Base-by-base conservation (phyloP, 2,113 vertebrate genomes). In the Tylochromis polylepis region DNA sequence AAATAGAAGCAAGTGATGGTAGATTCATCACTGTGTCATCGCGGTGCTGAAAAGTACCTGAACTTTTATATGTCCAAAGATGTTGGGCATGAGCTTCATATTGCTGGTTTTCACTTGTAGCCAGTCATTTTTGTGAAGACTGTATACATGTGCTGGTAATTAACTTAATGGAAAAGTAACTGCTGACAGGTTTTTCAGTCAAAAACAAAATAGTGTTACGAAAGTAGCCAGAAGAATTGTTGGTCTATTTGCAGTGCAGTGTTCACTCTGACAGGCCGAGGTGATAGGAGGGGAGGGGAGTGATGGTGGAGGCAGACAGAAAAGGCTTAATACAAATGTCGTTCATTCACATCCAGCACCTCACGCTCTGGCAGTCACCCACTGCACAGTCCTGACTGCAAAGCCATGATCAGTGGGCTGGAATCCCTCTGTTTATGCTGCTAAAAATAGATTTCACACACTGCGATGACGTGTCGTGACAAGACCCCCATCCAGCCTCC, bases 381-480 rank as follows among this genome's bases (percentile, higher is more conserved):
- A 57, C 46, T 65, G 31, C 87, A 22, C 82, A 3, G 31, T 4
- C 88, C 84, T 22, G 81, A 51, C 83, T 67, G 85, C 15, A 84
- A 62, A 85, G 88, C 81, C 87, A 9, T 77, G 91, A 91, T 91
- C 89, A 81, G 83, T 88, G 91, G 89, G 87, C 94, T 93, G 94
- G 94, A 94, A 91, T 94, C 88, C 94, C 93, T 95, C 88, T 94
- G 90, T 95, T 95, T 95, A 95, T 77, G 34, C 89, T 89, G 93
- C 95, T 95, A 95, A 90, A 95, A 95, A 95, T 95, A 95, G 93
- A 91, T 82, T 91, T 82, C 91, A 91, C 92, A 92, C 92, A 93
- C 91, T 53, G 88, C 15, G 62, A 86, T 95, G 95, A 95, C 90
- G 94, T 93, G 83, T 88, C 77, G 81, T 95, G 93, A 95, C 92